A percentile compares a stretch with the other conserved stretches of the same genome.
Conservation (phyloP, 2,113 vertebrate species). For the Glaucidium brasilianum region DNA sequence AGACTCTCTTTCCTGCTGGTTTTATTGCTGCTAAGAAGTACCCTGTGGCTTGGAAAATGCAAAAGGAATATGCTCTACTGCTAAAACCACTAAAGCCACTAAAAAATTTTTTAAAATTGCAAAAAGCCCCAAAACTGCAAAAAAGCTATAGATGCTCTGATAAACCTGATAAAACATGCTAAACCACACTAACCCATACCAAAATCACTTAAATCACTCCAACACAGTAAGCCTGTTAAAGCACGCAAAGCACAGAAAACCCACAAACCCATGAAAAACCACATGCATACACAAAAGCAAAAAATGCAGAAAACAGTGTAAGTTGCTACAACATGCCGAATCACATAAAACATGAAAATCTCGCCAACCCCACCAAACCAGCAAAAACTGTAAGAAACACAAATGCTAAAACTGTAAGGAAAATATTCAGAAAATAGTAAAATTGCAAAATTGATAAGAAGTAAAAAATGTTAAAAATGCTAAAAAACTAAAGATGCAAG, state of each 20-base stretch:
- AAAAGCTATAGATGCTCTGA: background rate
- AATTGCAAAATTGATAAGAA: background rate
- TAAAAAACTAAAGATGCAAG: background rate
- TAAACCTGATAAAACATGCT: background rate
- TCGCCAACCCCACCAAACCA: background rate
- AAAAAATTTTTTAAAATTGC: background rate
- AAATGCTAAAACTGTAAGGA: background rate
- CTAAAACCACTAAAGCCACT: background rate
- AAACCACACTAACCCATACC: background rate
- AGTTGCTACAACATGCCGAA: background rate
- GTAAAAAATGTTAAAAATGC: background rate
- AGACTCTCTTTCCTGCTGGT: background rate
- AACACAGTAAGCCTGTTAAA: background rate
- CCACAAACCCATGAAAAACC: background rate
- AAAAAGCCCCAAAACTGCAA: background rate
- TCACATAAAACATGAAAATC: background rate
- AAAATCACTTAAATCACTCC: background rate
- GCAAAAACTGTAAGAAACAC: background rate
- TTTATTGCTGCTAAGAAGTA: background rate
- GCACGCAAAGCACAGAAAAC: background rate
- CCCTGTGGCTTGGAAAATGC: background rate
- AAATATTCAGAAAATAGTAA: background rate
- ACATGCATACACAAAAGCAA: background rate
- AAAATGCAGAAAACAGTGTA: background rate
- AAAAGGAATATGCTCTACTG: background rate